Conservation (phyloP, 2,113 vertebrate genomes). For the Rhizomys pruinosus region DNA sequence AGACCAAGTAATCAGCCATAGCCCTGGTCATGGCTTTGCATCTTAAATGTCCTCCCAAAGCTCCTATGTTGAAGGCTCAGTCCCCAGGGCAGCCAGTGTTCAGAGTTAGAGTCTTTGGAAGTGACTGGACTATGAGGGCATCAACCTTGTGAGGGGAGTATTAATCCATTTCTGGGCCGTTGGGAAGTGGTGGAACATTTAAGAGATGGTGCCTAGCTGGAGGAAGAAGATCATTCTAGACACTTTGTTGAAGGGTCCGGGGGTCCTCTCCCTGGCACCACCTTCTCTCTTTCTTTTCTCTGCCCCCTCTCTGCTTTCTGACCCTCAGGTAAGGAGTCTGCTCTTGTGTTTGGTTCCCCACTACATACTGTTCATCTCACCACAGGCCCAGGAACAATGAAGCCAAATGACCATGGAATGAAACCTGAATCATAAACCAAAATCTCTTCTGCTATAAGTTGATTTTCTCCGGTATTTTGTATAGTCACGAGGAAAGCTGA, state of each 20-base stretch:
- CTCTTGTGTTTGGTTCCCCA: background rate
- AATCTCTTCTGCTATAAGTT: background rate
- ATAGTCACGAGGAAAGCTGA: background rate
- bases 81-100: background rate
- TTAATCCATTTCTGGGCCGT: too few relatives aligned
- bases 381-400: background rate
- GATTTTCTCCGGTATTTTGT: background rate
- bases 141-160: background rate
- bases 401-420: background rate
- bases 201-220: background rate
- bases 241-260: too few relatives aligned
- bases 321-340: background rate
- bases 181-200: background rate
- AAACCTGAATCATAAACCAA: too few relatives aligned
- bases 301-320: too few relatives aligned
- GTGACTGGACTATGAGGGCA: background rate
- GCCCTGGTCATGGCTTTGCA: background rate
- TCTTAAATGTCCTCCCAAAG: background rate
- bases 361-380: background rate
- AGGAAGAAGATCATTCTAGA: background rate
- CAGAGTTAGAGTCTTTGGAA: background rate
- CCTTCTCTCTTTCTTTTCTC: background rate
- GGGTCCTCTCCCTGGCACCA: background rate
- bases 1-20: background rate
- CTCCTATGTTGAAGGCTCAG: background rate